Percentiles rank a stretch among this genome's conserved stretches.
Conservation (phyloP, 2,888 invertebrate genomes). For the Bibio marci region DNA sequence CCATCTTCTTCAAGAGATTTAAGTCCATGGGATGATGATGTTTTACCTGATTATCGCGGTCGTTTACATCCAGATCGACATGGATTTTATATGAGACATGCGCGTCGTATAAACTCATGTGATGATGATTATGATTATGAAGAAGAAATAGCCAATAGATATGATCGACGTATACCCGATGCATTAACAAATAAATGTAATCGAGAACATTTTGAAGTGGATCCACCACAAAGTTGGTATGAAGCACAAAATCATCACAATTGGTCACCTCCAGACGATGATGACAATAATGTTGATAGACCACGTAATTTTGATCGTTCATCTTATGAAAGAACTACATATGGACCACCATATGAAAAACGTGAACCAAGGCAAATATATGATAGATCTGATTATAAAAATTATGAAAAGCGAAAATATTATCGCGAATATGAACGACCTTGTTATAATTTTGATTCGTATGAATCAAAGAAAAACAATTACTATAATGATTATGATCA, state of each 20-base stretch:
- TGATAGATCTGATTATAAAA: conserved; percentile 18
- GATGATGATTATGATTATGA: conserved; percentile 57
- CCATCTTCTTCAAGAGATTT: conserved; percentile 60
- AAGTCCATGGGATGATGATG: conserved; percentile 68
- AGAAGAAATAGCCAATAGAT: conserved; percentile 21
- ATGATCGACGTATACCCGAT: conserved; percentile 18
- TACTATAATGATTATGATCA: conserved; percentile 13
- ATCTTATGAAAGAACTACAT: conserved; percentile 27
- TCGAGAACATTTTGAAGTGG: conserved; percentile 27
- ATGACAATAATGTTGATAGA: conserved; percentile 11
- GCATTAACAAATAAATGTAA: conserved; percentile 10
- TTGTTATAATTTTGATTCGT: conserved; percentile 22
- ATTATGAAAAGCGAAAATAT: conserved; percentile 24
- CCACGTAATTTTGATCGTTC: conserved; percentile 25
- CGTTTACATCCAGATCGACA: conserved; percentile 21
- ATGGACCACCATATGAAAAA: conserved; percentile 29
- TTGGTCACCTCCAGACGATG: conserved; percentile 26
- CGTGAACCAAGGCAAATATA: conserved; percentile 21
- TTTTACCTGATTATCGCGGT: conserved; percentile 33
- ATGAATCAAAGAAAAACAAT: conserved; percentile 14
- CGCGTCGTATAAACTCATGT: conserved; percentile 39
- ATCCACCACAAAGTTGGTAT: conserved; percentile 25
- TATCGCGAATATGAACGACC: conserved; percentile 27
- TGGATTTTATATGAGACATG: conserved; percentile 34
- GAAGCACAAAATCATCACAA: conserved; percentile 23